A percentile compares a stretch with the other conserved stretches of the same genome.
Evolutionary conservation across 2,888 invertebrate species (phyloP).

Genomic region (Tuberolachnus salignus): DNA sequence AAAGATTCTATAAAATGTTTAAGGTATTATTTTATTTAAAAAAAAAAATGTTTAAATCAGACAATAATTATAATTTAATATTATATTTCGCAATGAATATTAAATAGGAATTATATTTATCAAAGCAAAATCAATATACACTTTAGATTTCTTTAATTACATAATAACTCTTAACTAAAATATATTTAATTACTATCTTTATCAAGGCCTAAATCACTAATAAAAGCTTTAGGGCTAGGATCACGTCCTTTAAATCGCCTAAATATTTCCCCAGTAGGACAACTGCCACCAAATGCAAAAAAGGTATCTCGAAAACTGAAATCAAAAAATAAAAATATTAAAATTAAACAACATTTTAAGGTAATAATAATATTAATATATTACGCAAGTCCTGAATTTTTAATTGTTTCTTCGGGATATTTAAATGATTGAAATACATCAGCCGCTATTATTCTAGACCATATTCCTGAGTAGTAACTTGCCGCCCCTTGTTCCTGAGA

Average conservation of each 20-base stretch:
- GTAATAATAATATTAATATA: not conserved
- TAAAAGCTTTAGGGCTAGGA: constrained; percentile 81
- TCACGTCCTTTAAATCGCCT: constrained; percentile 89
- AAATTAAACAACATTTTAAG: not conserved
- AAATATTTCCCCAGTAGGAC: constrained; percentile 84
- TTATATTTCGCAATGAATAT: constrained; percentile 28
- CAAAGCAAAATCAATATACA: constrained; percentile 11
- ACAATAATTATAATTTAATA: not conserved
- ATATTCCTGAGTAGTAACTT: constrained; percentile 77
- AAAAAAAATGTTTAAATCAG: not conserved
- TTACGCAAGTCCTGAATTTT: constrained; percentile 60
- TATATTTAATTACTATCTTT: constrained; percentile 43
- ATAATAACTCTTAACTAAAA: constrained; percentile 31
- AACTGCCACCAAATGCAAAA: constrained; percentile 80
- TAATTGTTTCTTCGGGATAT: constrained; percentile 66
- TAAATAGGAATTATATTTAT: constrained; percentile 35
- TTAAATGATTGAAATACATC: constrained; percentile 87
- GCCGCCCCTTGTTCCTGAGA: constrained; percentile 84
- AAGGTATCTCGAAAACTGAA: constrained; percentile 77
- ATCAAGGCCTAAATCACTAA: constrained; percentile 68
- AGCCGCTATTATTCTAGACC: constrained; percentile 89
- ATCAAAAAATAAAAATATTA: constrained; percentile 30
- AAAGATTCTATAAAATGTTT: not conserved
- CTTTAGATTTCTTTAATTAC: constrained; percentile 23
- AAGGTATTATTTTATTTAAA: not conserved